Evolutionary conservation across 2,888 invertebrate genomes (phyloP).

Genomic region (Amaurobius ferox): DNA sequence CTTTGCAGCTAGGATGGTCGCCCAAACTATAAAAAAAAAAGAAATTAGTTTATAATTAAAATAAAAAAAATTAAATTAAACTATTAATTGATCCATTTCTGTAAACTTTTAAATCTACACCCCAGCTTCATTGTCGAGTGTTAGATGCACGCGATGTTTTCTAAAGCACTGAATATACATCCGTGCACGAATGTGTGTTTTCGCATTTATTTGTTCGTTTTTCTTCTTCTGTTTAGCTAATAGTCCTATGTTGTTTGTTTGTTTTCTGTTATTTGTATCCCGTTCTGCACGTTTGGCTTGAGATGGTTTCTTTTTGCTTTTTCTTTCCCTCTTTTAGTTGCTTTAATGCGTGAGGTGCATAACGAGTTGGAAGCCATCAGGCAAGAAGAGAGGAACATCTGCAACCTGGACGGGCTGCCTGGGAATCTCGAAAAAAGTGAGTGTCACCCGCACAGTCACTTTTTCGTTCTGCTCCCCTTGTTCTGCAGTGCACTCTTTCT

Average conservation of each 20-base stretch:
- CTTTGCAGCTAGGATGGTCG: too few relatives aligned
- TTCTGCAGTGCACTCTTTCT: neutral
- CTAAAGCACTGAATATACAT: neutral
- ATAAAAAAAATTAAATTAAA: too few relatives aligned
- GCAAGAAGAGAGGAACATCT: constrained; percentile 73
- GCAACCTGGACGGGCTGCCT: constrained; percentile 54
- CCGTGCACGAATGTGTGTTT: constrained; percentile 2
- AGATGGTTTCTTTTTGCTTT: constrained; percentile 48
- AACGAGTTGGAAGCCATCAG: constrained; percentile 74
- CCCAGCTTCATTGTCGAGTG: too few relatives aligned
- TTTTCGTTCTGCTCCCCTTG: neutral
- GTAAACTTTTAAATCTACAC: too few relatives aligned
- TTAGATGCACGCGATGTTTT: too few relatives aligned
- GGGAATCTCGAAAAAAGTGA: constrained; percentile 70
- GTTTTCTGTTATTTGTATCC: constrained; percentile 45
- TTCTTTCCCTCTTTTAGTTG: constrained; percentile 66
- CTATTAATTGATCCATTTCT: too few relatives aligned
- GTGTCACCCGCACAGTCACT: constrained; percentile 47
- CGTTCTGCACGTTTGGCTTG: constrained; percentile 61
- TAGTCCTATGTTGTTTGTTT: constrained; percentile 29
- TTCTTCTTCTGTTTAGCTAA: constrained; percentile 27
- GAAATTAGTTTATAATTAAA: too few relatives aligned
- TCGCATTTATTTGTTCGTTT: neutral
- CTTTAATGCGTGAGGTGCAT: constrained; percentile 75
- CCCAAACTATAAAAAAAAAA: too few relatives aligned